A percentile compares a stretch with the other conserved stretches of the same genome.
These are phyloP conservation scores for Catocala nupta DNA, from an alignment of 2,888 invertebrate species.

Conservation along the genomic window DNA sequence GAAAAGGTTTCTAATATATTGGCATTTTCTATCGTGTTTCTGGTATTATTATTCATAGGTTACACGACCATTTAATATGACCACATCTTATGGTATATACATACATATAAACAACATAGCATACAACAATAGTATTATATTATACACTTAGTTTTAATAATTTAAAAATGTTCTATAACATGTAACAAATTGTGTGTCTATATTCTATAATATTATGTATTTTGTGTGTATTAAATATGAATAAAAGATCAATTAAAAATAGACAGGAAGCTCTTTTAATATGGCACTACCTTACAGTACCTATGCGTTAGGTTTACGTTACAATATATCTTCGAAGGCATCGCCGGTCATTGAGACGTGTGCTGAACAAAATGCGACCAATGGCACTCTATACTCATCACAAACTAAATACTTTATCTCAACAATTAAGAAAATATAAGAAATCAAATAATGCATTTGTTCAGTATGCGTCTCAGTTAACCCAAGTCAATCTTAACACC, in stretches of 20 bases:
- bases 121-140: no score
- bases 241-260: conserved; percentile 74
- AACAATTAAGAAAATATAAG: not conserved
- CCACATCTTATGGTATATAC: no score
- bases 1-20: no score
- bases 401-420: conserved; percentile 2
- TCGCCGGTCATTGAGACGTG: conserved; percentile 37
- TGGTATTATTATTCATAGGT: no score
- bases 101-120: no score
- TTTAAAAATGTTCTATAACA: no score
- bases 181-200: no score
- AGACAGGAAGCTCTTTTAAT: conserved; percentile 86
- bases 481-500: conserved; percentile 10
- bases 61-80: no score
- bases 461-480: conserved; percentile 23
- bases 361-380: conserved; percentile 20
- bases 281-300: conserved; percentile 85
- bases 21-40: no score
- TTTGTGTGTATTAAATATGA: conserved; percentile 20
- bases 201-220: no score
- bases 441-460: conserved; percentile 10
- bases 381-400: conserved; percentile 31
- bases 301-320: conserved; percentile 44
- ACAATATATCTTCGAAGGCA: conserved; percentile 58
- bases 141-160: no score